phyloP scores from a whole-genome alignment of 2,113 vertebrate species.

The Nothoprocta pentlandii region DNA sequence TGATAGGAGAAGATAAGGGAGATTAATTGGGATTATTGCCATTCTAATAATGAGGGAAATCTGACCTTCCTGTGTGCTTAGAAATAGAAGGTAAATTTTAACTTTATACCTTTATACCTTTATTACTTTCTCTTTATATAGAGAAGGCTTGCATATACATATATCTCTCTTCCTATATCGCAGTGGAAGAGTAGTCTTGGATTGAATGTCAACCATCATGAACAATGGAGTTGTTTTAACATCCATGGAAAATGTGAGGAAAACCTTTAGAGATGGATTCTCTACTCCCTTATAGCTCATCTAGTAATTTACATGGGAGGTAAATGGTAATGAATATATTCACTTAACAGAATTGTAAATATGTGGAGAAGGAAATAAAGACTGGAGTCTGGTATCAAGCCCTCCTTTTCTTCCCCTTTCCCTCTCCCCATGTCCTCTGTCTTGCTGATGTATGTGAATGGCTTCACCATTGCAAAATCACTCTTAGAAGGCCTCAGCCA shows the following conservation, averaged over 20 bases:
- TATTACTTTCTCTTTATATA: no score
- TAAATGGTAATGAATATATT: not conserved
- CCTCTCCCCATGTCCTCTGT: not conserved
- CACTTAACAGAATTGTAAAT: not conserved
- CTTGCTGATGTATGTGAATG: fast-evolving
- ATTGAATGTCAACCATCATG: not conserved
- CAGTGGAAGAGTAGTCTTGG: not conserved
- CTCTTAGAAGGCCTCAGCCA: not conserved
- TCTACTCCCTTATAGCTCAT: not conserved
- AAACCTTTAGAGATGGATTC: not conserved
- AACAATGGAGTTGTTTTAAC: not conserved
- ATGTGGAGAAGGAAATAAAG: not conserved
- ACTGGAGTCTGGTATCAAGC: not conserved
- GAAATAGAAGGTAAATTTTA: not conserved
- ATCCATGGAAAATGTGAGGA: not conserved
- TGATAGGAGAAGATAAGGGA: not conserved
- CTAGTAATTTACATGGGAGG: not conserved
- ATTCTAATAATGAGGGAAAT: not conserved
- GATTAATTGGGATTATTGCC: not conserved
- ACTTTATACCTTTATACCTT: not conserved
- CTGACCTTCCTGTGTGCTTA: not conserved
- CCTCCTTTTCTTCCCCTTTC: not conserved
- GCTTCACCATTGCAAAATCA: not conserved
- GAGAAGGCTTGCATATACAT: not conserved
- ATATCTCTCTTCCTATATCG: not conserved